These are phyloP conservation scores for Nomada fucata DNA, from an alignment of 2,888 invertebrate species.

Conservation along the genomic window DNA sequence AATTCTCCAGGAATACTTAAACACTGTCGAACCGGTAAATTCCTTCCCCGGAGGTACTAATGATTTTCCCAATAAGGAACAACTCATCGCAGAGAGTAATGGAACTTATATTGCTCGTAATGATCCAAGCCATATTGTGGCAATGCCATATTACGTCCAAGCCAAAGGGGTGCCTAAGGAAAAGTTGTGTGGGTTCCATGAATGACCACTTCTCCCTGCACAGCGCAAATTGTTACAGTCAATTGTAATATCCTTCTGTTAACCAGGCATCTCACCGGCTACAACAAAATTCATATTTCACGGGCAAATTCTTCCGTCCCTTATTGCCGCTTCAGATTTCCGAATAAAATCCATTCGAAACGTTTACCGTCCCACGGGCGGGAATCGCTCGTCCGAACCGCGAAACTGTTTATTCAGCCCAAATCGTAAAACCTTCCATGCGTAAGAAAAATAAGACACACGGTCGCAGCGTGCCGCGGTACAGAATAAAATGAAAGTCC, in stretches of 20 bases:
- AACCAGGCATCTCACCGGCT: background rate
- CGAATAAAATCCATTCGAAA: too few species aligned
- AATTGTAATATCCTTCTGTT: background rate
- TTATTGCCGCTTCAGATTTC: too few species aligned
- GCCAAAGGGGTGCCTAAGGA: constrained; percentile 1
- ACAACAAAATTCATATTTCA: background rate
- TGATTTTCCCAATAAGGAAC: background rate
- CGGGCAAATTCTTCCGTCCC: too few species aligned
- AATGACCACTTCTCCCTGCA: background rate
- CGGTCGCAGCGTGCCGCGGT: too few species aligned
- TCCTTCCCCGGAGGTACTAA: background rate
- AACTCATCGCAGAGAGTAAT: background rate
- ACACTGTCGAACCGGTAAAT: too few species aligned
- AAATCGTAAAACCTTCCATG: background rate
- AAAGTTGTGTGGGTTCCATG: background rate
- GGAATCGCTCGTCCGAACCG: background rate
- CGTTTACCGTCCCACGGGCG: too few species aligned
- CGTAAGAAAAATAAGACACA: background rate
- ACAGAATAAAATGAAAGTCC: background rate
- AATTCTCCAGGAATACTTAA: too few species aligned
- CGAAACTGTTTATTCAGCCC: background rate
- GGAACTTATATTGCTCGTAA: constrained; percentile 5
- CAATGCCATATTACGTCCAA: background rate
- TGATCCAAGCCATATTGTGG: background rate
- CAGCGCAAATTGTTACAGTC: background rate